Evolutionary conservation across 2,113 vertebrate genomes (phyloP).

Genomic region (Calyptomena viridis): DNA sequence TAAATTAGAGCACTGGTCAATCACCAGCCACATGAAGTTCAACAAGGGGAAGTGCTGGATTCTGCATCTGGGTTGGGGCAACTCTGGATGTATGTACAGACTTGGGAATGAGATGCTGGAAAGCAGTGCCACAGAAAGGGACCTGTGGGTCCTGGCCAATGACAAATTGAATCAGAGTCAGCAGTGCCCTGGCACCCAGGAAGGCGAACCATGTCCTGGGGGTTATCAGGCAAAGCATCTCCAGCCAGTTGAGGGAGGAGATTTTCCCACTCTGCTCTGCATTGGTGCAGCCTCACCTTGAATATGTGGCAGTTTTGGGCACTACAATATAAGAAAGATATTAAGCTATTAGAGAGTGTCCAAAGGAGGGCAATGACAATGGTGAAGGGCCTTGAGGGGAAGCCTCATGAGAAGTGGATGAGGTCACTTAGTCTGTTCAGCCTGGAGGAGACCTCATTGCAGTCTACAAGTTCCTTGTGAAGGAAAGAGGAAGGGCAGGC

Average conservation of each 20-base stretch:
- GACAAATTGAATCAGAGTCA: no score
- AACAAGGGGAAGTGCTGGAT: neutral
- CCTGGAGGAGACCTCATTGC: neutral
- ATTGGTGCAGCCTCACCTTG: neutral
- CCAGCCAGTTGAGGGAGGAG: no score
- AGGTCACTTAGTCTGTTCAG: neutral
- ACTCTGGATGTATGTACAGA: neutral
- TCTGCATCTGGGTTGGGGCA: neutral
- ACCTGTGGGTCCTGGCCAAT: neutral
- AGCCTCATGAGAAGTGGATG: neutral
- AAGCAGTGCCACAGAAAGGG: neutral
- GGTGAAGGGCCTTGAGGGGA: neutral
- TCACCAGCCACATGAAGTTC: neutral
- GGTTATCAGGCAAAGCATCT: no score
- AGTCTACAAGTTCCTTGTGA: neutral
- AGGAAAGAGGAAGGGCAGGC: neutral
- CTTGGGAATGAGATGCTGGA: neutral
- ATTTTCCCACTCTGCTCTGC: no score
- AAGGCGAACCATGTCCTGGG: no score
- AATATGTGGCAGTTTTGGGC: neutral
- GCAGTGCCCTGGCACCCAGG: no score
- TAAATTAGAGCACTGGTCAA: neutral
- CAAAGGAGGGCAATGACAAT: neutral
- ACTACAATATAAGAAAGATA: neutral
- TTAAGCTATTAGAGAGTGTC: neutral